phyloP scores from a whole-genome alignment of 1,140 invertebrate genomes.

The Musca domestica region DNA sequence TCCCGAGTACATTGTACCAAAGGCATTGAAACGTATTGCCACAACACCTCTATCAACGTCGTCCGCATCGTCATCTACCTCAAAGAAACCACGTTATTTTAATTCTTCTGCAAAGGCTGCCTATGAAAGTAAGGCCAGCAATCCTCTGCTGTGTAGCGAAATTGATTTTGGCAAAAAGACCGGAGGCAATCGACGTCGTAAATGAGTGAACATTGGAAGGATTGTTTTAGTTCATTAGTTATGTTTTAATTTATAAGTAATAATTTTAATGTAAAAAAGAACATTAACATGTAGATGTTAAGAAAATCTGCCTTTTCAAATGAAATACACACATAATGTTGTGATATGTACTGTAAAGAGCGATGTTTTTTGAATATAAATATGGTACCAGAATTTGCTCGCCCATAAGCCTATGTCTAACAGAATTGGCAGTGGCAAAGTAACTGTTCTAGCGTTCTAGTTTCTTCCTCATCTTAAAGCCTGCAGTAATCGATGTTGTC shows the following conservation, averaged over 20 bases:
- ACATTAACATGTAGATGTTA: too few relatives aligned
- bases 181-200: conserved; percentile 12
- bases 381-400: too few relatives aligned
- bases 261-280: not conserved
- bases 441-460: too few relatives aligned
- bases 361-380: too few relatives aligned
- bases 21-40: conserved; percentile 66
- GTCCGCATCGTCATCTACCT: conserved; percentile 48
- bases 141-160: conserved; percentile 50
- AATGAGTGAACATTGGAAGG: too few relatives aligned
- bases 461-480: too few relatives aligned
- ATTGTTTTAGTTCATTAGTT: conserved; percentile 2
- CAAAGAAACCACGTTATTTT: conserved; percentile 42
- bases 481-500: too few relatives aligned
- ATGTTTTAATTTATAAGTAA: conserved; percentile 17
- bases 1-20: conserved; percentile 90
- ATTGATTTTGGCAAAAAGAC: conserved; percentile 44
- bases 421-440: too few relatives aligned
- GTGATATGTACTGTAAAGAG: too few relatives aligned
- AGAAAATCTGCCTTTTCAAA: too few relatives aligned
- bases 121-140: conserved; percentile 44
- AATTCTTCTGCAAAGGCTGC: conserved; percentile 38
- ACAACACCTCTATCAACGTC: conserved; percentile 51
- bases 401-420: too few relatives aligned
- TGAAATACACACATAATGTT: too few relatives aligned